Conservation (phyloP, 2,888 invertebrate genomes). For the Caenorhabditis drosophilae region DNA sequence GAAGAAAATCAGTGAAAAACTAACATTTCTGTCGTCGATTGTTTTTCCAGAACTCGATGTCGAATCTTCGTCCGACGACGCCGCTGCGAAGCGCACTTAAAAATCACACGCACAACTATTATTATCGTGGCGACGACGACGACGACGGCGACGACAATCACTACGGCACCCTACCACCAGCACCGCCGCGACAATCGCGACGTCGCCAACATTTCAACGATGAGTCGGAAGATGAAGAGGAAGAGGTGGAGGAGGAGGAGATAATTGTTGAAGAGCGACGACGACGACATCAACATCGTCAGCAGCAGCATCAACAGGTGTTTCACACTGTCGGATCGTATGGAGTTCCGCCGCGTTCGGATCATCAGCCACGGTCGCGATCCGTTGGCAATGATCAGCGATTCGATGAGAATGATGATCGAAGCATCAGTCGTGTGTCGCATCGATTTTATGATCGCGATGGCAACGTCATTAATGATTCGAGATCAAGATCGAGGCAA, state of each 20-base stretch:
- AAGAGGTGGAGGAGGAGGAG: slow-evolving; percentile 22
- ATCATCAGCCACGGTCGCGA: too few species aligned
- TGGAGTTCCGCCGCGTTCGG: slow-evolving; percentile 10
- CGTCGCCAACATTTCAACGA: slow-evolving; percentile 21
- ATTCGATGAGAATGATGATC: slow-evolving; percentile 5
- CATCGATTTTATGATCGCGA: slow-evolving; percentile 53
- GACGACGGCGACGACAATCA: slow-evolving; percentile 3
- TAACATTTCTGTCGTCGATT: too few species aligned
- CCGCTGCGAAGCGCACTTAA: slow-evolving; percentile 28
- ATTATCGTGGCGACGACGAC: background rate
- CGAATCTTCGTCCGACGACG: slow-evolving; percentile 5
- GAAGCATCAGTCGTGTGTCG: slow-evolving; percentile 33
- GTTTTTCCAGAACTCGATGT: too few species aligned
- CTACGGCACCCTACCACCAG: slow-evolving; percentile 7
- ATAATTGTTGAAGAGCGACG: too few species aligned
- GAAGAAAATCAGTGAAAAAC: too few species aligned
- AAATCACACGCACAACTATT: slow-evolving; percentile 25
- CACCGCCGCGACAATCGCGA: slow-evolving; percentile 15
- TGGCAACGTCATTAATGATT: slow-evolving; percentile 33
- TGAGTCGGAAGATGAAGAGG: slow-evolving; percentile 17
- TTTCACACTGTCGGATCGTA: slow-evolving; percentile 40
- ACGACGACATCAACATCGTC: slow-evolving; percentile 2
- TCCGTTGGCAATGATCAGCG: background rate
- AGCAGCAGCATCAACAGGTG: slow-evolving; percentile 4
- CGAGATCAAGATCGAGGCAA: slow-evolving; percentile 22